Base-by-base conservation (phyloP, 2,888 invertebrate genomes). In the Cordilura impudica region DNA sequence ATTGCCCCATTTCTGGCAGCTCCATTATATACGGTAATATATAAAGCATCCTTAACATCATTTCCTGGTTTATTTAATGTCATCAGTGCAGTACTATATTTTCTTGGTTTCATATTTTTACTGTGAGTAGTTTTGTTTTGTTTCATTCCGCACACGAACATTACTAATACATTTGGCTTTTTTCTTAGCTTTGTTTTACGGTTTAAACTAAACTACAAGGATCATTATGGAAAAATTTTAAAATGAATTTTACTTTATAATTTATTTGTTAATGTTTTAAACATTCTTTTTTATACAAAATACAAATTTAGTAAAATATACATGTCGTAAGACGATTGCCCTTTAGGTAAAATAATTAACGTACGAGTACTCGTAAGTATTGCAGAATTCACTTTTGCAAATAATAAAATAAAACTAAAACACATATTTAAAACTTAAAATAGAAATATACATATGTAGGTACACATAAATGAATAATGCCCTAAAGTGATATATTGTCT, bases 21-120 rank as follows among this genome's bases (percentile, higher is more conserved):
- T 1, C 91, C 94, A 0, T 81, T 94, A 0, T 95, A 93, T 87
- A 93, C 93, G 26, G 86, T 92, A 0, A 87, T 95, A 18, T 95
- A 95, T 84, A 91, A 91, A 58, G 84, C 85, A 5, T 93, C 94
- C 0, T 86, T 94, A 26, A 83, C 87, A 0, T 89, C 87, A 0
- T 91, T 92, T 85, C 93, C 94, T 1, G 93, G 93, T 0, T 89
- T 92, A 0, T 92, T 93, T 81, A 92, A 92, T 85, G 88, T 93
- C 49, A 85, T 94, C 21, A 91, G 92, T 66, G 90, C 91, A 14
- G 88, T 84, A 4, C 83, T 93, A 18, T 91, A 90, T 80, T 71
- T 84, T 0, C 73, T 88, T 21, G 84, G 87, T 7, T 88, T 86
- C 39, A 81, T 87, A 23, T 86, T 84, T 56, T 72, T 89, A 29